phyloP scores from a whole-genome alignment of 2,888 invertebrate species.

The Catocala nupta region DNA sequence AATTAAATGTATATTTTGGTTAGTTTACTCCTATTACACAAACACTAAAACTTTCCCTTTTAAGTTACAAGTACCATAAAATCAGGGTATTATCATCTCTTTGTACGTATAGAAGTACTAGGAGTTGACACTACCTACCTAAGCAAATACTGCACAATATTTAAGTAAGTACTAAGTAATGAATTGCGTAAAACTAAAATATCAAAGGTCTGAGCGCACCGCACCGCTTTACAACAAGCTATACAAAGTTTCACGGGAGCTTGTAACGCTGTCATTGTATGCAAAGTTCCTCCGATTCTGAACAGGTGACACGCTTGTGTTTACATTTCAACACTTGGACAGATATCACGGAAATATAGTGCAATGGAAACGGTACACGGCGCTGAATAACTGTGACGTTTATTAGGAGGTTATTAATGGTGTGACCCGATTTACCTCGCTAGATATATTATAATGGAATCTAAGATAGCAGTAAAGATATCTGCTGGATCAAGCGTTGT shows the following conservation, averaged over 20 bases:
- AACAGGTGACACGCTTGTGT: constrained; percentile 62
- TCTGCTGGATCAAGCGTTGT: no score
- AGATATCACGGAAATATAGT: constrained; percentile 49
- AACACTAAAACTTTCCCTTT: no score
- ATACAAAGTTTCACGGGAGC: constrained; percentile 59
- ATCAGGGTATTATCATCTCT: not conserved
- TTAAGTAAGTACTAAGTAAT: constrained; percentile 9
- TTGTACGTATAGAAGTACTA: no score
- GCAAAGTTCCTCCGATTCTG: constrained; percentile 71
- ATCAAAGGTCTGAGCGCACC: constrained; percentile 29
- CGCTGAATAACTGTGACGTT: constrained; percentile 43
- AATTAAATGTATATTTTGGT: no score
- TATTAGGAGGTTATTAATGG: constrained; percentile 34
- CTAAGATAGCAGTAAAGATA: no score
- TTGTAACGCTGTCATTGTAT: constrained; percentile 80
- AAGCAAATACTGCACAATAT: not conserved
- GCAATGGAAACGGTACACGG: constrained; percentile 38
- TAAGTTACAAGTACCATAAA: no score
- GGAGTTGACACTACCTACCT: no score
- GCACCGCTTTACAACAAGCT: constrained; percentile 39
- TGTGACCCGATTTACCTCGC: not conserved
- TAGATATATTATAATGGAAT: no score
- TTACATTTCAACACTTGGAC: constrained; percentile 56
- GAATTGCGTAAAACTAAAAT: constrained; percentile 24
- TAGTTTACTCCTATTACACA: no score